These are phyloP conservation scores for Magallana nippona DNA, from an alignment of 2,888 invertebrate genomes.

Conservation along the genomic window DNA sequence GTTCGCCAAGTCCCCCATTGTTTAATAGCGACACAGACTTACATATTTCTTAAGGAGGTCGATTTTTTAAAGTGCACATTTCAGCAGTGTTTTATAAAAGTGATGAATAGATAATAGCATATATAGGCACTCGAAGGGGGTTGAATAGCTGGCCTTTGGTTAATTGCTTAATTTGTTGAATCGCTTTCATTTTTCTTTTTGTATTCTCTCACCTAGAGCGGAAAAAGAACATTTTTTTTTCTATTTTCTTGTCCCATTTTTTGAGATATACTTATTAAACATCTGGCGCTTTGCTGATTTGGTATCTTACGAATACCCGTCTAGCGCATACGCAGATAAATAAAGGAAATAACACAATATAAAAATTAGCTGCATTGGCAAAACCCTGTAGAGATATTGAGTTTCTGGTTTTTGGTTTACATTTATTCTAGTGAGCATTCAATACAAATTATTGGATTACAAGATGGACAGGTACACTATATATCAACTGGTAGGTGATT, in stretches of 20 bases:
- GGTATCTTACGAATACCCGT: not conserved
- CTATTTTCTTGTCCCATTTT: too few species aligned
- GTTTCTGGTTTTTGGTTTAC: conserved; percentile 25
- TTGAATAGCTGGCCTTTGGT: not conserved
- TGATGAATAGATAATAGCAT: conserved; percentile 6
- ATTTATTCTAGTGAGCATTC: conserved; percentile 1
- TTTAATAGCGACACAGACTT: not conserved
- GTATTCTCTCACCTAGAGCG: not conserved
- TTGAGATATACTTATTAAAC: not conserved
- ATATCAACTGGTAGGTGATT: conserved; percentile 19
- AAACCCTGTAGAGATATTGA: not conserved
- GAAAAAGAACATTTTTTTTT: not conserved
- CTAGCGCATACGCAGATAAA: not conserved
- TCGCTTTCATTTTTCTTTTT: not conserved
- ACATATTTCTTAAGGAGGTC: conserved; percentile 7
- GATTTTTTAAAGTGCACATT: conserved; percentile 19
- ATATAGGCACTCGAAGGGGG: conserved; percentile 15
- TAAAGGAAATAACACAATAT: conserved; percentile 29
- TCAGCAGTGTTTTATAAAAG: conserved; percentile 26
- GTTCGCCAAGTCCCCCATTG: not conserved
- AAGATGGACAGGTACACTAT: conserved; percentile 21
- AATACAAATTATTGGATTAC: conserved; percentile 20
- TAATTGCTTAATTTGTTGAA: not conserved
- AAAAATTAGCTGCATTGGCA: conserved; percentile 17
- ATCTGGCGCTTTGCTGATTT: not conserved